Percentiles rank a stretch among this genome's conserved stretches.
Evolutionary conservation across 2,888 invertebrate species (phyloP).

Genomic region (Hirudinaria manillensis): DNA sequence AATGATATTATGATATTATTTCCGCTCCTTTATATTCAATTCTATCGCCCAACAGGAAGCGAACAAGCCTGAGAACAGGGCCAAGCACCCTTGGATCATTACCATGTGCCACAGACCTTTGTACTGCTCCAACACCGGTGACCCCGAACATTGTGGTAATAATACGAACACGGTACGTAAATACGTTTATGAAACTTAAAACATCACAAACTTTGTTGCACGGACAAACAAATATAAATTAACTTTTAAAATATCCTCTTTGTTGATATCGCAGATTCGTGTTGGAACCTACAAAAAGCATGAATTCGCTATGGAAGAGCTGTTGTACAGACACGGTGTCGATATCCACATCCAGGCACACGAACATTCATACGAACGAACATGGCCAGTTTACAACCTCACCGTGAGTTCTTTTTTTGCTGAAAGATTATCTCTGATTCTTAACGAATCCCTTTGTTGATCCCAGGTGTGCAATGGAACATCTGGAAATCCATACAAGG

Average conservation of each 20-base stretch:
- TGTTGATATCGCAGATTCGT: slow-evolving; percentile 29
- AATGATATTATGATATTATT: too few relatives aligned
- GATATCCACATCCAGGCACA: slow-evolving; percentile 93
- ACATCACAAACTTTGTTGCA: neutral
- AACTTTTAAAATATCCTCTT: neutral
- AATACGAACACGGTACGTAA: slow-evolving; percentile 12
- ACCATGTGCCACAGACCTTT: slow-evolving; percentile 54
- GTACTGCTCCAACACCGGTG: slow-evolving; percentile 60
- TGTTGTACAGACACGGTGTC: slow-evolving; percentile 81
- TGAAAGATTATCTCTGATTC: too few relatives aligned
- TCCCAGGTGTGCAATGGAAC: slow-evolving; percentile 64
- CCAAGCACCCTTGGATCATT: slow-evolving; percentile 52
- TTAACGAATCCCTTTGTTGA: neutral
- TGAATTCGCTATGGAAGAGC: slow-evolving; percentile 63
- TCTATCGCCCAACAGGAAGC: slow-evolving; percentile 2
- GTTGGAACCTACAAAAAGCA: slow-evolving; percentile 32
- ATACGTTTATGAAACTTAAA: neutral
- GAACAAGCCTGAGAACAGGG: slow-evolving; percentile 46
- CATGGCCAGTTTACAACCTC: slow-evolving; percentile 87
- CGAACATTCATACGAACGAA: slow-evolving; percentile 91
- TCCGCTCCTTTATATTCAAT: too few relatives aligned
- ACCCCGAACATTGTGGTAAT: slow-evolving; percentile 37
- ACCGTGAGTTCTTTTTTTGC: slow-evolving; percentile 47
- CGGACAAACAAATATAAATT: too few relatives aligned
- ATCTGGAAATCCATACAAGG: slow-evolving; percentile 64